Evolutionary conservation across 2,888 invertebrate genomes (phyloP).

Genomic region (Norana najaformis): DNA sequence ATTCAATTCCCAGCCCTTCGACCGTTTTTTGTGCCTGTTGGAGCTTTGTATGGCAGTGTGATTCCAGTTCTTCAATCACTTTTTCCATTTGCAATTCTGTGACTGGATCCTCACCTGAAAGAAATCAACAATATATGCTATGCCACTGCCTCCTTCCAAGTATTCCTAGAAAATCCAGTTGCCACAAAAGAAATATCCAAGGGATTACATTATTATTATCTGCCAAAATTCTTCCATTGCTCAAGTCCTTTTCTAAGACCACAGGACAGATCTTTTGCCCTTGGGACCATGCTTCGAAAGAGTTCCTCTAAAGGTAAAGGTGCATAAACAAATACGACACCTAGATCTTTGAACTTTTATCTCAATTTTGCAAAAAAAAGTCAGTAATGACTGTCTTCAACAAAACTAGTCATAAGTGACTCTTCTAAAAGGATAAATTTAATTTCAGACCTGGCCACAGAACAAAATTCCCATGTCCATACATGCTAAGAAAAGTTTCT

Average conservation of each 20-base stretch:
- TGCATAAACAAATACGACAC: not conserved
- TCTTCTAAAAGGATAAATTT: not conserved
- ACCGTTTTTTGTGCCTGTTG: conserved; percentile 60
- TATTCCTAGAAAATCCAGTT: not conserved
- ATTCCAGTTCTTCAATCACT: conserved; percentile 87
- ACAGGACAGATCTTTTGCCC: not conserved
- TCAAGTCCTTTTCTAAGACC: not conserved
- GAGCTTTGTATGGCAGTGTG: conserved; percentile 67
- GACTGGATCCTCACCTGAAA: conserved; percentile 66
- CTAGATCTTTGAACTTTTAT: not conserved
- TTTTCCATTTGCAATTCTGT: conserved; percentile 86
- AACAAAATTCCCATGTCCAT: not conserved
- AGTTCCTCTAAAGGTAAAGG: not conserved
- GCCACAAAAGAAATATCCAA: not conserved
- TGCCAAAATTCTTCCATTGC: not conserved
- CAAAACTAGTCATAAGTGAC: not conserved
- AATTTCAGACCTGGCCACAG: not conserved
- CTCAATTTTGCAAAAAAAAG: not conserved
- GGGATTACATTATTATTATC: not conserved
- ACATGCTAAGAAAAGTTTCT: not conserved
- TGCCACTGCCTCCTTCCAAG: not conserved
- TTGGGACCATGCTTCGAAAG: not conserved
- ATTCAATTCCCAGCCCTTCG: conserved; percentile 81
- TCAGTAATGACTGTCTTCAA: too few species aligned
- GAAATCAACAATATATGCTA: not conserved